Percentiles rank a stretch among this genome's conserved stretches.
These are phyloP conservation scores for Pinna nobilis DNA, from an alignment of 1,140 invertebrate species.

Conservation along the genomic window DNA sequence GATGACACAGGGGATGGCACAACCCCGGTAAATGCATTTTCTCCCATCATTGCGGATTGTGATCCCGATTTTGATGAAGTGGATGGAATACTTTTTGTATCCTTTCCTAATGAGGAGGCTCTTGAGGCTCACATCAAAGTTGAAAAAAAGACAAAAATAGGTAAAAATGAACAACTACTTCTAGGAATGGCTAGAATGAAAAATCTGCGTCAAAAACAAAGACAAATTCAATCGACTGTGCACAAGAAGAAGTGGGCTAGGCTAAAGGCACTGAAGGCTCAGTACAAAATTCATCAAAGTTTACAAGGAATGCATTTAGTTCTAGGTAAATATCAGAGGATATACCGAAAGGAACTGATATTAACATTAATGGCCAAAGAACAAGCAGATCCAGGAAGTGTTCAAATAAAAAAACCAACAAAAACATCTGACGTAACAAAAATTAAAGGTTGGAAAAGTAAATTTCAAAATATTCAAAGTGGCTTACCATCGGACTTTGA, in stretches of 20 bases:
- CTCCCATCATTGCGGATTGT: constrained; percentile 36
- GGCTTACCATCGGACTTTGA: constrained; percentile 32
- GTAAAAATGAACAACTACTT: constrained; percentile 44
- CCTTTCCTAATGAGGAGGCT: constrained; percentile 61
- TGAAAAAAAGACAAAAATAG: constrained; percentile 55
- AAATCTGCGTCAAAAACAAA: constrained; percentile 38
- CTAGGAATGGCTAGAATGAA: constrained; percentile 43
- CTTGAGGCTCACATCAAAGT: constrained; percentile 63
- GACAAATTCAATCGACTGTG: constrained; percentile 25
- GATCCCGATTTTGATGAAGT: constrained; percentile 70
- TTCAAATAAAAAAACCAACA: constrained; percentile 27
- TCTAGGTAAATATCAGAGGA: constrained; percentile 61
- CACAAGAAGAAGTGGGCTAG: constrained; percentile 30
- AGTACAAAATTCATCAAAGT: constrained; percentile 51
- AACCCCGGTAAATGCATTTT: constrained; percentile 14
- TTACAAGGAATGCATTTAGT: constrained; percentile 65
- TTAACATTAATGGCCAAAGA: constrained; percentile 40
- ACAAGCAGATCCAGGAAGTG: constrained; percentile 14
- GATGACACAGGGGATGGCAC: constrained; percentile 1
- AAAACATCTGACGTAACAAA: constrained; percentile 68
- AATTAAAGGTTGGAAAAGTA: constrained; percentile 69
- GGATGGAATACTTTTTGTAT: constrained; percentile 67
- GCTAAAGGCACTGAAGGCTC: constrained; percentile 34
- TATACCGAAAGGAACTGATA: constrained; percentile 58
- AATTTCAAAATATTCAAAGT: constrained; percentile 45